phyloP scores from a whole-genome alignment of 2,888 invertebrate genomes.

The Chorisops tibialis region DNA sequence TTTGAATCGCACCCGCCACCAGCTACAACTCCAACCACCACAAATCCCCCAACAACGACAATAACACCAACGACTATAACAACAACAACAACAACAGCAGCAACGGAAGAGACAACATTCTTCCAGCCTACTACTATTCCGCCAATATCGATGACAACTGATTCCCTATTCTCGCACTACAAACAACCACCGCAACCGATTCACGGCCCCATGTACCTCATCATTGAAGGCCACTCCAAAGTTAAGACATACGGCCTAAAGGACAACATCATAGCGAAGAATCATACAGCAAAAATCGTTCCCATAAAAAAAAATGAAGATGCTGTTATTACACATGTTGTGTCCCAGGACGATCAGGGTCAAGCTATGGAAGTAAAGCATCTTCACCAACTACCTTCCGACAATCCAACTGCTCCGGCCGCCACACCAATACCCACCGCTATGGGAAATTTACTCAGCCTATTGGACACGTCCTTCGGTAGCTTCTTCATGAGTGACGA shows the following conservation, averaged over 20 bases:
- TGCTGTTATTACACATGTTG: slow-evolving; percentile 44
- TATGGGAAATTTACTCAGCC: slow-evolving; percentile 46
- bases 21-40: neutral
- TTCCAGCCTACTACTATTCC: slow-evolving; percentile 38
- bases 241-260: slow-evolving; percentile 76
- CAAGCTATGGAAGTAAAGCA: slow-evolving; percentile 49
- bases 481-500: slow-evolving; percentile 42
- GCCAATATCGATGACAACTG: slow-evolving; percentile 53
- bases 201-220: slow-evolving; percentile 66
- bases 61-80: neutral
- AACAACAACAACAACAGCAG: neutral
- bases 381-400: slow-evolving; percentile 43
- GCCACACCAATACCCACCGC: slow-evolving; percentile 18
- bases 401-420: slow-evolving; percentile 34
- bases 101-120: slow-evolving; percentile 16
- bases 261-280: slow-evolving; percentile 42
- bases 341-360: slow-evolving; percentile 35
- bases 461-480: slow-evolving; percentile 45
- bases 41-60: neutral
- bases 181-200: slow-evolving; percentile 62
- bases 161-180: slow-evolving; percentile 61
- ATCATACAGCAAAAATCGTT: slow-evolving; percentile 50
- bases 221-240: slow-evolving; percentile 82
- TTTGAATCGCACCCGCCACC: slow-evolving; percentile 27
- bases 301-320: slow-evolving; percentile 46